phyloP scores from a whole-genome alignment of 2,797 vertebrate species.

The Cuniculus paca region DNA sequence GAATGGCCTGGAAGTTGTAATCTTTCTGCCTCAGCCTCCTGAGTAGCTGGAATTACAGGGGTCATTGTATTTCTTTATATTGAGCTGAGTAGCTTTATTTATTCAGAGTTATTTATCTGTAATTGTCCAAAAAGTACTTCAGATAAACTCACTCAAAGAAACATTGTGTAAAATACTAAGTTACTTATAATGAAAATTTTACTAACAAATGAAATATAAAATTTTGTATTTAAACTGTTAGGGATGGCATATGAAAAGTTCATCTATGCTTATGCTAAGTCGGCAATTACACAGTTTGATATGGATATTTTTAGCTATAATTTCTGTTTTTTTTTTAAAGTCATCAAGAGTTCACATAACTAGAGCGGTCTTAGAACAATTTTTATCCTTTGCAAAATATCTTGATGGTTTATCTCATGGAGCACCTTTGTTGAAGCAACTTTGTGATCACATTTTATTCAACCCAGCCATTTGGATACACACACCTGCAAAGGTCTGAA shows the following conservation, averaged over 20 bases:
- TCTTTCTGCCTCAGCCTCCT: not conserved
- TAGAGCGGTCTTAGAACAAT: conserved; percentile 96
- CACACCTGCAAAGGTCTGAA: conserved; percentile 96
- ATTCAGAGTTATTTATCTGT: not conserved
- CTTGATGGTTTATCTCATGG: conserved; percentile 97
- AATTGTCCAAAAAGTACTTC: not conserved
- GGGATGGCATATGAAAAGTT: not conserved
- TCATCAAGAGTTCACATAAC: conserved; percentile 97
- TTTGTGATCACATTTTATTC: conserved; percentile 96
- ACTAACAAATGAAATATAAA: not conserved
- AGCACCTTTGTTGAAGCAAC: conserved; percentile 97
- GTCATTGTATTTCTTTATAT: not conserved
- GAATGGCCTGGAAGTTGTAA: not conserved
- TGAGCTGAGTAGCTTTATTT: not conserved
- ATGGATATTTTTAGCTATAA: conserved; percentile 39
- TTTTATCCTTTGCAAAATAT: conserved; percentile 98
- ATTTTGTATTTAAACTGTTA: conserved; percentile 29
- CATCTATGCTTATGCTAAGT: not conserved
- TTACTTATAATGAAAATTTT: conserved; percentile 20
- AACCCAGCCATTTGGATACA: conserved; percentile 99
- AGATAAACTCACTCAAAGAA: not conserved
- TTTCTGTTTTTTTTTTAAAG: conserved; percentile 87
- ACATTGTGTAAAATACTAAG: not conserved
- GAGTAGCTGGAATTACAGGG: not conserved
- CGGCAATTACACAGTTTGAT: not conserved